A percentile compares a stretch with the other conserved stretches of the same genome.
Conservation (phyloP, 2,888 invertebrate species). For the Caenorhabditis becei region DNA sequence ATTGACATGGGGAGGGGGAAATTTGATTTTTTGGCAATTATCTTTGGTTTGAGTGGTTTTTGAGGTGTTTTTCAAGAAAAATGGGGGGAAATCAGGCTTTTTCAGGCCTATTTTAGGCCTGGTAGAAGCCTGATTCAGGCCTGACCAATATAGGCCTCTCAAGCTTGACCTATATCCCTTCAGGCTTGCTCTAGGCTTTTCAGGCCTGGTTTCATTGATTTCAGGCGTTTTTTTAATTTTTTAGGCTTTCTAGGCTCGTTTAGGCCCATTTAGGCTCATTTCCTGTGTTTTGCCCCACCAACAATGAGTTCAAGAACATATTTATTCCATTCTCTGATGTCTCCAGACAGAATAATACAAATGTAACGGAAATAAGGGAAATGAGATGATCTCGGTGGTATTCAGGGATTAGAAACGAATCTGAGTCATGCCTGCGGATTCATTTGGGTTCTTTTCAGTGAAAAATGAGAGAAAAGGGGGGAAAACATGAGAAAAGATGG, state of each 20-base stretch:
- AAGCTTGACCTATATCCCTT: too few species aligned
- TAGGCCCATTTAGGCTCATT: not conserved
- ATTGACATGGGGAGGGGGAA: too few species aligned
- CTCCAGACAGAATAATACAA: not conserved
- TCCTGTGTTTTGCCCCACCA: not conserved
- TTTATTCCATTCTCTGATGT: not conserved
- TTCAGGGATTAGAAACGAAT: not conserved
- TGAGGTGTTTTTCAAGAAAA: too few species aligned
- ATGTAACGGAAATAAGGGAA: conserved; percentile 14
- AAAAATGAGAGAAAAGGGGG: not conserved
- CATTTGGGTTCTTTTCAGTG: not conserved
- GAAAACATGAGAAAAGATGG: not conserved
- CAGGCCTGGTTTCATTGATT: too few species aligned
- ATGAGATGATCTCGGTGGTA: conserved; percentile 34
- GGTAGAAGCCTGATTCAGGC: too few species aligned
- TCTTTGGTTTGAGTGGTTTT: too few species aligned
- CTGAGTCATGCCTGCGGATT: conserved; percentile 12
- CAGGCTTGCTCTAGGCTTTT: too few species aligned
- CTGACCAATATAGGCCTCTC: too few species aligned
- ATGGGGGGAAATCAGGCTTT: too few species aligned
- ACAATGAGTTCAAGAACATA: not conserved
- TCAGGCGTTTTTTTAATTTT: not conserved
- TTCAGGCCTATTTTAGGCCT: too few species aligned
- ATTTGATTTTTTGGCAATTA: too few species aligned
- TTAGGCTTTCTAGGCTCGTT: not conserved